phyloP scores from a whole-genome alignment of 2,888 invertebrate genomes.

The Papilio demoleus region DNA sequence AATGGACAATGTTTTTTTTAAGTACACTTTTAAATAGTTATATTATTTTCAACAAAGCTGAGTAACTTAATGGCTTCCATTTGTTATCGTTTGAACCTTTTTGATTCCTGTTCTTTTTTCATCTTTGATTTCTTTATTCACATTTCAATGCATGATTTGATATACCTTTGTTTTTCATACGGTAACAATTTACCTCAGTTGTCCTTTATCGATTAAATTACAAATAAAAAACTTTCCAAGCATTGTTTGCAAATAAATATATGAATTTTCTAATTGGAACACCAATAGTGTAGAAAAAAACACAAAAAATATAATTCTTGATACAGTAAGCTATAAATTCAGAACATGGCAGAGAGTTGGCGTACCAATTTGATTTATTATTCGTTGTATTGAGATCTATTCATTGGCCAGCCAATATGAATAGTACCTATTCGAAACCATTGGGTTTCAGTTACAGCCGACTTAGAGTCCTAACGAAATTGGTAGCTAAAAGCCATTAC shows the following conservation, averaged over 20 bases:
- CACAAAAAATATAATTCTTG: background rate
- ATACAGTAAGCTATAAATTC: background rate
- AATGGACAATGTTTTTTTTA: background rate
- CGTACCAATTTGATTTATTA: constrained; percentile 8
- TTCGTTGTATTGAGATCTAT: background rate
- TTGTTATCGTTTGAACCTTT: constrained; percentile 1
- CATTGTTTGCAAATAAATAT: background rate
- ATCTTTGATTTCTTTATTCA: background rate
- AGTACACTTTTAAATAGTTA: background rate
- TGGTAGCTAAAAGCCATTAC: background rate
- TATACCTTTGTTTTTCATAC: too few relatives aligned
- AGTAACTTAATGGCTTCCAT: background rate
- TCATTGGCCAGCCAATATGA: constrained; percentile 1
- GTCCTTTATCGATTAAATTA: background rate
- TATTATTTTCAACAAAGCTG: background rate
- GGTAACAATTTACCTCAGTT: too few relatives aligned
- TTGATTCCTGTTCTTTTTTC: background rate
- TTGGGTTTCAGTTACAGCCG: background rate
- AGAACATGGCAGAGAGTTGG: background rate
- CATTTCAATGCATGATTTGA: background rate
- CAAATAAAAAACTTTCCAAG: background rate
- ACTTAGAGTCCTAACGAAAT: background rate
- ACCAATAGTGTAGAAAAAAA: background rate
- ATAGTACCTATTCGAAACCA: background rate
- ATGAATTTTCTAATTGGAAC: background rate